Evolutionary conservation across 1,140 invertebrate species (phyloP).

Genomic region (Lucilia sericata): DNA sequence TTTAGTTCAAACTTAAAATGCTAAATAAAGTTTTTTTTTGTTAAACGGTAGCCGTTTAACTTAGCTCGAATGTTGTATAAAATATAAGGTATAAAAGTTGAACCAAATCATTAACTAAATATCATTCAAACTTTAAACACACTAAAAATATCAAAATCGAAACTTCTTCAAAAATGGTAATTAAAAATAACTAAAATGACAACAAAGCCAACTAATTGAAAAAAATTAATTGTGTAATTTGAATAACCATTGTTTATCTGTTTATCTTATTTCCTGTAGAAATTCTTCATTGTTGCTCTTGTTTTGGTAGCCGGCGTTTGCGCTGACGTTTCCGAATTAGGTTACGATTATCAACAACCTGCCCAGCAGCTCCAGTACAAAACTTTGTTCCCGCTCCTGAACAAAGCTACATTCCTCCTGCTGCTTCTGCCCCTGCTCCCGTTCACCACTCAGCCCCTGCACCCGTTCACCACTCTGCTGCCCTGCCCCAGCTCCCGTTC

Average conservation of each 20-base stretch:
- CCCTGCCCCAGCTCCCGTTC: slow-evolving; percentile 29
- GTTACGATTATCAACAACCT: slow-evolving; percentile 39
- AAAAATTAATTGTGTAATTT: background rate
- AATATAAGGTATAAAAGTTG: slow-evolving; percentile 2
- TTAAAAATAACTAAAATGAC: background rate
- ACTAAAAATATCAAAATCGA: background rate
- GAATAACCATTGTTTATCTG: background rate
- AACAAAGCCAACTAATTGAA: background rate
- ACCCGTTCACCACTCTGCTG: slow-evolving; percentile 23
- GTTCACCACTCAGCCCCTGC: slow-evolving; percentile 15
- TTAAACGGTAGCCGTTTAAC: background rate
- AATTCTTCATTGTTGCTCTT: slow-evolving; percentile 36
- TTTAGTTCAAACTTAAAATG: too few species aligned
- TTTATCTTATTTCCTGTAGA: background rate
- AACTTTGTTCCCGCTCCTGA: slow-evolving; percentile 18
- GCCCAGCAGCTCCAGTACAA: slow-evolving; percentile 21
- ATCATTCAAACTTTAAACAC: slow-evolving; percentile 18
- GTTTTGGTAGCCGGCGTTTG: slow-evolving; percentile 16
- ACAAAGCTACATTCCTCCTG: background rate
- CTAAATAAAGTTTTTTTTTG: too few species aligned
- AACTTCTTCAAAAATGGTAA: slow-evolving; percentile 21
- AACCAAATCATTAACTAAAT: background rate
- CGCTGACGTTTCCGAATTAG: slow-evolving; percentile 38
- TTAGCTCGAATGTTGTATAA: background rate
- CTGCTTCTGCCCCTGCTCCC: slow-evolving; percentile 8